A percentile compares a stretch with the other conserved stretches of the same genome.
These are phyloP conservation scores for Yponomeuta malinellus DNA, from an alignment of 2,888 invertebrate species.

Conservation along the genomic window DNA sequence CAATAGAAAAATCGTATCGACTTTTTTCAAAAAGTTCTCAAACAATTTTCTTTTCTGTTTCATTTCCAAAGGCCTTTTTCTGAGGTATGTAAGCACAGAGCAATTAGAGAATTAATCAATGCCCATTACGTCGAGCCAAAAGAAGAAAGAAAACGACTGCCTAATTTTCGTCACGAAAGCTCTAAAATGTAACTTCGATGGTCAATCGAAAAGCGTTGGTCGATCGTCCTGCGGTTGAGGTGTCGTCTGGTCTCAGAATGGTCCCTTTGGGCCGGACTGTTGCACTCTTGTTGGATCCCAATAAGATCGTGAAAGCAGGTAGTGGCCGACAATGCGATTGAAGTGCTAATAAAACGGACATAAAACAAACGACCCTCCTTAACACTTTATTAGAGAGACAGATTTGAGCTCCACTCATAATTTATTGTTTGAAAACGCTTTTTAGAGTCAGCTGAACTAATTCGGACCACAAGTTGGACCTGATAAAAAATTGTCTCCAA, in stretches of 20 bases:
- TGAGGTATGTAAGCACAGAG: no score
- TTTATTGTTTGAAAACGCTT: constrained; percentile 31
- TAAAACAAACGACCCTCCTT: constrained; percentile 69
- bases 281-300: constrained; percentile 45
- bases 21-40: no score
- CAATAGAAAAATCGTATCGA: no score
- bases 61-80: no score
- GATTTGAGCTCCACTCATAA: constrained; percentile 59
- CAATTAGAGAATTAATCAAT: neutral
- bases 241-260: neutral
- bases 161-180: neutral
- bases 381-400: constrained; percentile 65
- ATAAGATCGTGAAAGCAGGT: constrained; percentile 53
- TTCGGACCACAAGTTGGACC: constrained; percentile 8
- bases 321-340: constrained; percentile 38
- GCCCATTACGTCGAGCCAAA: neutral
- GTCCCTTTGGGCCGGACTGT: neutral
- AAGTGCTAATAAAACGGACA: constrained; percentile 68
- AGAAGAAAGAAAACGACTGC: neutral
- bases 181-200: constrained; percentile 9
- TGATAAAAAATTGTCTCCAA: constrained; percentile 9
- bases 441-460: constrained; percentile 18
- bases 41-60: no score
- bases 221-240: neutral
- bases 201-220: neutral